Evolutionary conservation across 2,888 invertebrate genomes (phyloP).

Genomic region (Brenthis ino): DNA sequence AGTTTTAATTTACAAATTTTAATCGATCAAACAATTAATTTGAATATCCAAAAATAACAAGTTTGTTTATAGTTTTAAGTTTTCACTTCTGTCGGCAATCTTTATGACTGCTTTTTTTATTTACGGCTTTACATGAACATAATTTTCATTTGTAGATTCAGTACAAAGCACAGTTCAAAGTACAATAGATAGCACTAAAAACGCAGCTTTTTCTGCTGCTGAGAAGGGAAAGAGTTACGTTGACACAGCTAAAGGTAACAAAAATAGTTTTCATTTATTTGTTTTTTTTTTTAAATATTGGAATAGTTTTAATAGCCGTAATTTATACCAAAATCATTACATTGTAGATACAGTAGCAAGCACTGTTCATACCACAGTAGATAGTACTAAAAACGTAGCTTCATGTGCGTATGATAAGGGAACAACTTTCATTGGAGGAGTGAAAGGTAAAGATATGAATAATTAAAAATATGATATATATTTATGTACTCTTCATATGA

Average conservation of each 20-base stretch:
- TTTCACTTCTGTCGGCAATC: too few relatives aligned
- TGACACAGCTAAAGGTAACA: slow-evolving; percentile 45
- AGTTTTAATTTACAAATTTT: too few relatives aligned
- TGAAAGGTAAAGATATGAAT: slow-evolving; percentile 51
- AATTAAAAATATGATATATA: neutral
- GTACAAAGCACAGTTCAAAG: slow-evolving; percentile 46
- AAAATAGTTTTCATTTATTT: too few relatives aligned
- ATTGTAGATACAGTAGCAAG: slow-evolving; percentile 53
- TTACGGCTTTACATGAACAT: neutral
- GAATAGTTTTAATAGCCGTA: neutral
- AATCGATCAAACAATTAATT: too few relatives aligned
- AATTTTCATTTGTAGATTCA: slow-evolving; percentile 35
- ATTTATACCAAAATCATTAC: neutral
- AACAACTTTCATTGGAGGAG: slow-evolving; percentile 49
- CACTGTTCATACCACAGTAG: slow-evolving; percentile 56
- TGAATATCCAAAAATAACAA: too few relatives aligned
- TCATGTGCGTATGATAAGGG: slow-evolving; percentile 57
- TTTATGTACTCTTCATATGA: slow-evolving; percentile 20
- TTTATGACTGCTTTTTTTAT: neutral
- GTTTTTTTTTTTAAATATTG: neutral
- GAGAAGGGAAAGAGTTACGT: slow-evolving; percentile 45
- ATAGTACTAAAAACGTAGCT: slow-evolving; percentile 59
- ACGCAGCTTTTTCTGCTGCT: slow-evolving; percentile 45
- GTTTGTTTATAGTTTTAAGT: too few relatives aligned
- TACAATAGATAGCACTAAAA: slow-evolving; percentile 50